Base-by-base conservation (phyloP, 2,113 vertebrate species). In the Pipa parva region DNA sequence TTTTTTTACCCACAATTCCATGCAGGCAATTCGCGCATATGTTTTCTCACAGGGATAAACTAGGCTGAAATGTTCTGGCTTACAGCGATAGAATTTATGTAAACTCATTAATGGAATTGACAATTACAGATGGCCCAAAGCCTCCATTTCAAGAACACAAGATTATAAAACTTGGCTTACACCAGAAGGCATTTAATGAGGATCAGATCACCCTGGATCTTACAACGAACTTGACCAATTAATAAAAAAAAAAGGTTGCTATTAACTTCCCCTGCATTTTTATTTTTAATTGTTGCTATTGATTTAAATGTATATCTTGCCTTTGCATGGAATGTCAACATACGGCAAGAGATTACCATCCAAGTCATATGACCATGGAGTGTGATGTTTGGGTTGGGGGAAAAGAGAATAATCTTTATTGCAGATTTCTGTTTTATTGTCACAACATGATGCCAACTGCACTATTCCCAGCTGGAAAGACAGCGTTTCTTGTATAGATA, bases 51-150 rank as follows among this genome's bases (percentile, higher is more conserved):
- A 60, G 65, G 65, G 33, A 60, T 69, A 69, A 60, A 48, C 13
- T 45, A 39, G 65, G 46, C 31, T 69, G 31, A 69, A 52, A 69
- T 36, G 18, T 49, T 59, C 57, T 69, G 65, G 65, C 65, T 69
- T 69, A 52, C 56, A 69, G 65, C 65, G 60, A 69, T 42, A 69
- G 57, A 69, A 69, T 60, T 69, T 59, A 69, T 69, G 65, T 69
- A 60, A 69, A 69, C 65, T 60, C 65, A 69, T 69, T 69, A 69
- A 69, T 60, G 65, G 31, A 52, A 69, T 69, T 69, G 65, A 69
- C 65, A 52, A 69, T 69, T 69, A 52, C 65, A 45, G 29, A 69
- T 57, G 52, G 65, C 65, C 65, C 65, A 69, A 60, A 69, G 65
- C 65, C 48, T 69, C 33, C 25, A 18, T 60, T 48, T 27, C 36